phyloP scores from a whole-genome alignment of 2,888 invertebrate species.

The Epicampocera succincta region DNA sequence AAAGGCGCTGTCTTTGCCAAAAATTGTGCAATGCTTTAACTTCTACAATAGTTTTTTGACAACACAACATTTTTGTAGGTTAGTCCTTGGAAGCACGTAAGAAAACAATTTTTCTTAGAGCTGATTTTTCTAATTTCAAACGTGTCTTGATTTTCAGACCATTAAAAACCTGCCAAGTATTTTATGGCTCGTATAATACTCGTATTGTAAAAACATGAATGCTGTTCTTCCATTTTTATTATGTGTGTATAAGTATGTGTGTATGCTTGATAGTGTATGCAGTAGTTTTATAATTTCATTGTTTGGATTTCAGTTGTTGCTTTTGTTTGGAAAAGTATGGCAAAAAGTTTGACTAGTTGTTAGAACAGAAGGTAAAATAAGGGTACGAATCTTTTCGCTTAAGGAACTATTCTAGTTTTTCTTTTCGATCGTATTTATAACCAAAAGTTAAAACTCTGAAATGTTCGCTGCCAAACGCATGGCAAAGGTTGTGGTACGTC shows the following conservation, averaged over 20 bases:
- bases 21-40: neutral
- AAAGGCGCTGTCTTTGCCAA: constrained; percentile 17
- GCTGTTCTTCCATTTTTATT: neutral
- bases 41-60: too few species aligned
- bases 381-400: constrained; percentile 35
- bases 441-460: neutral
- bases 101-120: constrained; percentile 60
- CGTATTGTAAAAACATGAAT: neutral
- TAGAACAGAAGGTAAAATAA: constrained; percentile 41
- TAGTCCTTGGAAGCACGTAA: constrained; percentile 56
- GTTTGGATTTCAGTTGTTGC: constrained; percentile 5
- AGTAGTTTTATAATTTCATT: constrained; percentile 17
- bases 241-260: too few species aligned
- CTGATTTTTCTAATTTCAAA: constrained; percentile 64
- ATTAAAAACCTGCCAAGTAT: constrained; percentile 30
- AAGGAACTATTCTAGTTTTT: constrained; percentile 12
- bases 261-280: too few species aligned
- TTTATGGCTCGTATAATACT: neutral
- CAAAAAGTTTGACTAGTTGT: constrained; percentile 60
- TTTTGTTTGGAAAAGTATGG: constrained; percentile 38
- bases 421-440: neutral
- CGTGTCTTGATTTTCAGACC: constrained; percentile 61
- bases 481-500: neutral
- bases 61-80: constrained; percentile 13
- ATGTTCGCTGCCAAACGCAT: constrained; percentile 8